A percentile compares a stretch with the other conserved stretches of the same genome.
These are phyloP conservation scores for Agrochola lychnidis DNA, from an alignment of 2,888 invertebrate species.

Conservation along the genomic window DNA sequence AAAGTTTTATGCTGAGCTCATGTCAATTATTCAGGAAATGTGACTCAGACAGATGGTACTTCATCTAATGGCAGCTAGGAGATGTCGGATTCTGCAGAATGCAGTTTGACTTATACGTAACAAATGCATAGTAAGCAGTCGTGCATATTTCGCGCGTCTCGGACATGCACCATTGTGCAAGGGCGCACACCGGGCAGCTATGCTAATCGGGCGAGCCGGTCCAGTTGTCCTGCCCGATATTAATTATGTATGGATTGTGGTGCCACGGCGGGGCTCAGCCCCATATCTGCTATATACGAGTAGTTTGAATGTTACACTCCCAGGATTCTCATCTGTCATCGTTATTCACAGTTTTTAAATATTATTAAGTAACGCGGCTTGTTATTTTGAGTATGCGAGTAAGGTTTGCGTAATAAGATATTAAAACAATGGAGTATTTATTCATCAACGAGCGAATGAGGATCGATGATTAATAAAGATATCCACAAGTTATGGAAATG, in stretches of 20 bases:
- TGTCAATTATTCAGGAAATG: constrained; percentile 58
- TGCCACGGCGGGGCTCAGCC: constrained; percentile 60
- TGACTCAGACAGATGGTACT: constrained; percentile 53
- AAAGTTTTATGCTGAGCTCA: constrained; percentile 30
- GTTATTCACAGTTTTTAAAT: constrained; percentile 34
- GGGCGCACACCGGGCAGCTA: constrained; percentile 61
- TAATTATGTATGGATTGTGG: constrained; percentile 76
- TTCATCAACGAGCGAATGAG: constrained; percentile 8
- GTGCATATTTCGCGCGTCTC: constrained; percentile 65
- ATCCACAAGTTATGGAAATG: constrained; percentile 12
- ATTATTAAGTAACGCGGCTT: constrained; percentile 21
- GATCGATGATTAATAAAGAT: constrained; percentile 4
- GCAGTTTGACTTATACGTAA: constrained; percentile 61
- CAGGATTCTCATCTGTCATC: constrained; percentile 51
- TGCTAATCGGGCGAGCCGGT: constrained; percentile 68
- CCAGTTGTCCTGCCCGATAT: constrained; percentile 68
- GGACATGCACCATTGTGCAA: constrained; percentile 61
- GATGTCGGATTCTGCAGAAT: constrained; percentile 69
- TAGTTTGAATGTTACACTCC: constrained; percentile 44
- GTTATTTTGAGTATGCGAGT: constrained; percentile 31
- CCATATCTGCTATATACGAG: constrained; percentile 50
- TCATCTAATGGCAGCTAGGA: constrained; percentile 56
- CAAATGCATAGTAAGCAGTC: constrained; percentile 56
- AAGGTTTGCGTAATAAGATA: constrained; percentile 17
- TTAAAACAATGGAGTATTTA: constrained; percentile 17